These are phyloP conservation scores for Meteorus colon DNA, from an alignment of 2,888 invertebrate genomes.

Conservation along the genomic window DNA sequence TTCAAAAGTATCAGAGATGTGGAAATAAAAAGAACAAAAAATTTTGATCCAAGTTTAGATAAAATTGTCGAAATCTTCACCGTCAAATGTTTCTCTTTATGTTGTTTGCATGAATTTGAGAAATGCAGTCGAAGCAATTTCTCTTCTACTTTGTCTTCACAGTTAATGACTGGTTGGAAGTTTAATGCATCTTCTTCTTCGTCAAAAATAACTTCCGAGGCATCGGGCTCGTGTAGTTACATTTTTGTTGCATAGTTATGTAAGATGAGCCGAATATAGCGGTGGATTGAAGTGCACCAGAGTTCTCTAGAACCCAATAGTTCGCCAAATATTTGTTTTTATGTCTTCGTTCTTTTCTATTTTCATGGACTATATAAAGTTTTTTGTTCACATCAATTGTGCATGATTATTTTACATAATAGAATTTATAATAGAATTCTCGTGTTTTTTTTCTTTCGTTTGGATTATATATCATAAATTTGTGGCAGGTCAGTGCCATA, in stretches of 20 bases:
- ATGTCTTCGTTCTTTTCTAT: no score
- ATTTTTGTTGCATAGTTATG: background rate
- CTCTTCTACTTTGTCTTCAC: background rate
- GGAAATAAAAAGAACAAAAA: no score
- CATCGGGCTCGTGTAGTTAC: background rate
- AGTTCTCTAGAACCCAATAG: no score
- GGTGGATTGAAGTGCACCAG: no score
- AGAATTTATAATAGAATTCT: no score
- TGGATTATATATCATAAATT: background rate
- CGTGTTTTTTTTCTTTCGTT: no score
- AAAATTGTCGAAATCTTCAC: constrained; percentile 22
- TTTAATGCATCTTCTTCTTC: background rate
- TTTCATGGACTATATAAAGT: no score
- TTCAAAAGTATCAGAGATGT: background rate
- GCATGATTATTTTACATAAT: no score
- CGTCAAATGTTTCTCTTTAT: background rate
- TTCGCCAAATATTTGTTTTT: no score
- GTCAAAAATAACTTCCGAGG: background rate
- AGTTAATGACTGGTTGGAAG: background rate
- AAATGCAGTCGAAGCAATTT: background rate
- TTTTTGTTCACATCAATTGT: no score
- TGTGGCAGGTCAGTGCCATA: constrained; percentile 24
- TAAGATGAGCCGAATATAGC: background rate
- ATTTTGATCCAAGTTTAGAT: background rate
- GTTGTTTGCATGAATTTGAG: background rate